phyloP scores from a whole-genome alignment of 2,797 vertebrate genomes.

The Pangasius krempfi region DNA sequence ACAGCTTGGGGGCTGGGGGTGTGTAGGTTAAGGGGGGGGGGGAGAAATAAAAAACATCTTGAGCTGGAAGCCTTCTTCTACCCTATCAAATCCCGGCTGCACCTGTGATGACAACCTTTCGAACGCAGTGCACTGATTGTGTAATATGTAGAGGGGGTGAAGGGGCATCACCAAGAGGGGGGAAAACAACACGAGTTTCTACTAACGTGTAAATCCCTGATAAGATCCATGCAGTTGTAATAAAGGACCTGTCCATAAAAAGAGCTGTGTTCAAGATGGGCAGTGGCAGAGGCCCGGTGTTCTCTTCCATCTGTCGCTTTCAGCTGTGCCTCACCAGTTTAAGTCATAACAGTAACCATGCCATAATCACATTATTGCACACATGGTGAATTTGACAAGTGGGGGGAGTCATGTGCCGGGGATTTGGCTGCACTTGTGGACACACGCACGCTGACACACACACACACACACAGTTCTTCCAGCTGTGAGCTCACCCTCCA shows the following conservation, averaged over 20 bases:
- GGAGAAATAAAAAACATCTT: constrained; percentile 71
- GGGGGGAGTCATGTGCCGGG: constrained; percentile 93
- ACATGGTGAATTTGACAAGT: constrained; percentile 93
- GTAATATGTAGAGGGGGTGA: constrained; percentile 65
- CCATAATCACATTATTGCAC: constrained; percentile 97
- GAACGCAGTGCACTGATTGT: constrained; percentile 74
- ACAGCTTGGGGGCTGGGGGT: constrained; percentile 37
- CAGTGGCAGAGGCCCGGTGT: background rate
- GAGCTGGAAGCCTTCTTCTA: constrained; percentile 73
- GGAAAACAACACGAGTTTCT: constrained; percentile 2
- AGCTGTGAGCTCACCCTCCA: constrained; percentile 46
- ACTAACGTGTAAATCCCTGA: constrained; percentile 27
- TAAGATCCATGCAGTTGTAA: constrained; percentile 13
- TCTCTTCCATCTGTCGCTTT: constrained; percentile 13
- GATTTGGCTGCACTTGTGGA: constrained; percentile 88
- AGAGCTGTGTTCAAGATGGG: constrained; percentile 1
- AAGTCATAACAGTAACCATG: constrained; percentile 98
- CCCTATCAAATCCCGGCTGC: constrained; percentile 74
- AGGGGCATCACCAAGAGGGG: constrained; percentile 36
- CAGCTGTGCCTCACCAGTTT: constrained; percentile 87
- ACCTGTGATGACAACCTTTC: constrained; percentile 81
- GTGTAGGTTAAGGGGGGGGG: background rate
- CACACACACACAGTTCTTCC: constrained; percentile 56
- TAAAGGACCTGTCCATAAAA: constrained; percentile 11
- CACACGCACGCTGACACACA: constrained; percentile 86